phyloP scores from a whole-genome alignment of 2,797 vertebrate species.

The Cirrhinus mrigala region DNA sequence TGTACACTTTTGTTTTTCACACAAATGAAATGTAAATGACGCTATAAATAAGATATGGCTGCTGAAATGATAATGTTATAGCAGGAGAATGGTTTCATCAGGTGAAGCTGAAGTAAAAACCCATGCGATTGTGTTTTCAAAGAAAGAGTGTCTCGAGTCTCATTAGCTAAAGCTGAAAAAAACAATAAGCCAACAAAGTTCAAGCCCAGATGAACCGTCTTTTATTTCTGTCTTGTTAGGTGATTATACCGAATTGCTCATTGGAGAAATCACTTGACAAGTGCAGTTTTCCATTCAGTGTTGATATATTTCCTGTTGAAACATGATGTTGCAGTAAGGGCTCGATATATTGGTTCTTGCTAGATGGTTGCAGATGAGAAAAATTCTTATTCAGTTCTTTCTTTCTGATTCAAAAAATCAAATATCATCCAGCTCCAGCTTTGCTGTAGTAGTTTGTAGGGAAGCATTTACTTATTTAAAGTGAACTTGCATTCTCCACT shows the following conservation, averaged over 20 bases:
- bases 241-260: constrained; percentile 6
- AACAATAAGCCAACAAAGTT: neutral
- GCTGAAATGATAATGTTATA: constrained; percentile 12
- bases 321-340: neutral
- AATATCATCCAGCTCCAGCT: too few species aligned
- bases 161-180: constrained; percentile 24
- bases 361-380: neutral
- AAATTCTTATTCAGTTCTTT: neutral
- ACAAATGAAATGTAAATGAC: constrained; percentile 21
- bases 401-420: too few species aligned
- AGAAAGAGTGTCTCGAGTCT: neutral
- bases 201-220: neutral
- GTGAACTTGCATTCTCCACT: constrained; percentile 49
- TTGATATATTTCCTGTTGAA: constrained; percentile 12
- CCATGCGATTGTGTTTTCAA: neutral
- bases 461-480: constrained; percentile 2
- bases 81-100: constrained; percentile 12
- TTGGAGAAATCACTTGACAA: constrained; percentile 3
- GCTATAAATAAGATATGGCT: constrained; percentile 24
- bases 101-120: constrained; percentile 22
- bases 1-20: constrained; percentile 31
- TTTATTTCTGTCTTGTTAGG: constrained; percentile 17
- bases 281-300: neutral
- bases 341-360: neutral
- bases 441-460: neutral